Percentiles rank a stretch among this genome's conserved stretches.
Conservation (phyloP, 2,888 invertebrate genomes). For the Nudaria mundana region DNA sequence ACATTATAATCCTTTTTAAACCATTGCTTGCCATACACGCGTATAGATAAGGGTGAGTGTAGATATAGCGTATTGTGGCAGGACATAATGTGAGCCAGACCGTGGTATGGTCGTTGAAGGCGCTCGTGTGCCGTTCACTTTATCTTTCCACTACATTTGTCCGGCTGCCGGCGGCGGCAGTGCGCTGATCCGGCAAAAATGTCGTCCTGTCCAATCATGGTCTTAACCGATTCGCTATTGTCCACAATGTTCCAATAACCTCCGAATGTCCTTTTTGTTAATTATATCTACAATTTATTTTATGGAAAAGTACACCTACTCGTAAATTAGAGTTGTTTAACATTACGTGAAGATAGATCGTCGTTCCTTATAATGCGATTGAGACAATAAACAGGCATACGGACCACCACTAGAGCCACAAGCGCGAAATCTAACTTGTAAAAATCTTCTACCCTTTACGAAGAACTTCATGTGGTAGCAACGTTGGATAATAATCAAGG, state of each 20-base stretch:
- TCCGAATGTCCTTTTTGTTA: conserved; percentile 19
- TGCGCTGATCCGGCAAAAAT: conserved; percentile 40
- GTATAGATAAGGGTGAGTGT: conserved; percentile 26
- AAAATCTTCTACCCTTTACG: no score
- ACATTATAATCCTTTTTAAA: conserved; percentile 15
- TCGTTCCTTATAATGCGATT: no score
- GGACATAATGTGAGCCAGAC: conserved; percentile 30
- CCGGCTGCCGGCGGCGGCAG: conserved; percentile 8
- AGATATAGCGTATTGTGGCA: conserved; percentile 25
- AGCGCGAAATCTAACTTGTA: no score
- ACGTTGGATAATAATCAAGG: no score
- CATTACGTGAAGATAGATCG: no score
- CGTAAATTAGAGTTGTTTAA: no score
- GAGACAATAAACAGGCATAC: no score
- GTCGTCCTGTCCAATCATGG: conserved; percentile 29
- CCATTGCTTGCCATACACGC: conserved; percentile 25
- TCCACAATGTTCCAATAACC: conserved; percentile 18
- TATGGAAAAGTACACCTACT: no score
- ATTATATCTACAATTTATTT: no score
- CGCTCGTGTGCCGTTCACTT: conserved; percentile 32
- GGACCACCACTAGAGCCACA: no score
- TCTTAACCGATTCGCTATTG: conserved; percentile 27
- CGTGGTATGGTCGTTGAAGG: conserved; percentile 26
- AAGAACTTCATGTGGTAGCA: no score
- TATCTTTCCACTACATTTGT: conserved; percentile 44